A percentile compares a stretch with the other conserved stretches of the same genome.
phyloP scores from a whole-genome alignment of 2,113 vertebrate species.

The Peromyscus maniculatus region DNA sequence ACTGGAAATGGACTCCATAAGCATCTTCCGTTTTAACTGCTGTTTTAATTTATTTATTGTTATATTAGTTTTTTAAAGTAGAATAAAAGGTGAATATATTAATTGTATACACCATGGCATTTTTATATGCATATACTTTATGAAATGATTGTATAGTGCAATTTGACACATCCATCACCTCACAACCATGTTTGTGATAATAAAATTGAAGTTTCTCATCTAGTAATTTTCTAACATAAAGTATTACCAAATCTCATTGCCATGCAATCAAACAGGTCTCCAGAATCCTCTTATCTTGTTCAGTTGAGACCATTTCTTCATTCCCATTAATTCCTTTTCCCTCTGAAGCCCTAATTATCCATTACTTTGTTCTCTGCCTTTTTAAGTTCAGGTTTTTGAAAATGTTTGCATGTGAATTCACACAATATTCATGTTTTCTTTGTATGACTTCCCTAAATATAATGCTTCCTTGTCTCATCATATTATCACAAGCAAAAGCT shows the following conservation, averaged over 20 bases:
- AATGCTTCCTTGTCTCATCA: background rate
- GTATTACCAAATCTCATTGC: background rate
- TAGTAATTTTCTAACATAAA: too few species aligned
- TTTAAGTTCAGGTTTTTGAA: background rate
- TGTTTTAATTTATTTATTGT: background rate
- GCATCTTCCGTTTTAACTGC: background rate
- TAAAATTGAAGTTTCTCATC: background rate
- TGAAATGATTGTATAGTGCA: background rate
- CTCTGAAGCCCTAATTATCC: background rate
- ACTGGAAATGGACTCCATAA: background rate
- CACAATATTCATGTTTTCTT: background rate
- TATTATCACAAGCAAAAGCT: background rate
- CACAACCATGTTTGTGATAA: background rate
- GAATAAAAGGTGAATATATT: background rate
- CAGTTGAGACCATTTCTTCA: background rate
- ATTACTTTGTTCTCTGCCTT: background rate
- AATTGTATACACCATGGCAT: background rate
- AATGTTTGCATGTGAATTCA: background rate
- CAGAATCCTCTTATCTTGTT: background rate
- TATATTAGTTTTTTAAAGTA: background rate
- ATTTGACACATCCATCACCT: background rate
- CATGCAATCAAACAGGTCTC: background rate
- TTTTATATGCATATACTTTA: background rate
- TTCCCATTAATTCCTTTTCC: too few species aligned
- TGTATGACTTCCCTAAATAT: background rate